Percentiles rank a stretch among this genome's conserved stretches.
These are phyloP conservation scores for Tricholaema leucomelas DNA, from an alignment of 2,113 vertebrate species.

Conservation along the genomic window DNA sequence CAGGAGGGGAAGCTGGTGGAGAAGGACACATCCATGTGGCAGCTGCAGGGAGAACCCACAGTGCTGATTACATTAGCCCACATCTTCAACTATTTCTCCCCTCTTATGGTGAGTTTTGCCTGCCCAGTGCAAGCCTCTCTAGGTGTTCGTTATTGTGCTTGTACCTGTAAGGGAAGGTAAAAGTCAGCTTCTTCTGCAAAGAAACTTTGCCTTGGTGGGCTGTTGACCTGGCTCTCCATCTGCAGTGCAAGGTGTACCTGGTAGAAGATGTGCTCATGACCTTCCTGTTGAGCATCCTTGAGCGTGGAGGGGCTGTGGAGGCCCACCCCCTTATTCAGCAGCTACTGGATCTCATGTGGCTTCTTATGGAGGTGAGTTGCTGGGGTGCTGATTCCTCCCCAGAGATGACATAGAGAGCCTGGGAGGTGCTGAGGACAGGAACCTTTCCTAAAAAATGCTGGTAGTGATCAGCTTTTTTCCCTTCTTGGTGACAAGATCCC, in stretches of 20 bases:
- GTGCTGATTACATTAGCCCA: slow-evolving; percentile 88
- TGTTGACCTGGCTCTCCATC: background rate
- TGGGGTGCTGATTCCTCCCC: background rate
- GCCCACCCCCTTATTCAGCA: slow-evolving; percentile 90
- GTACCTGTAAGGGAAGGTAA: background rate
- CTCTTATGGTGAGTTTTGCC: slow-evolving; percentile 87
- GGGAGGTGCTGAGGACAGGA: background rate
- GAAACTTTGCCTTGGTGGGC: background rate
- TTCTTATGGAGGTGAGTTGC: slow-evolving; percentile 93
- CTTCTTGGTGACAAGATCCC: background rate
- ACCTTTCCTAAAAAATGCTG: background rate
- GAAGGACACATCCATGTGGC: slow-evolving; percentile 81
- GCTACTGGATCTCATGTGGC: slow-evolving; percentile 94
- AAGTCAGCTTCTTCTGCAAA: background rate
- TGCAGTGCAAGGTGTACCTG: slow-evolving; percentile 93
- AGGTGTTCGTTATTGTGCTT: background rate
- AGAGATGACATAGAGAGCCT: background rate
- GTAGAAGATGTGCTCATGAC: slow-evolving; percentile 96
- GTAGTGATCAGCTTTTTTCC: background rate
- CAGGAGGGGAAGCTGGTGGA: slow-evolving; percentile 90
- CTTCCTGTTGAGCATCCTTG: slow-evolving; percentile 90
- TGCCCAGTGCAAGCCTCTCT: background rate
- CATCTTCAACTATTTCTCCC: slow-evolving; percentile 93
- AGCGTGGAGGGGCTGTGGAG: slow-evolving; percentile 83
- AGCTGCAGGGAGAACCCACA: slow-evolving; percentile 89